These are phyloP conservation scores for Pollenia labialis DNA, from an alignment of 2,888 invertebrate species.

Conservation along the genomic window DNA sequence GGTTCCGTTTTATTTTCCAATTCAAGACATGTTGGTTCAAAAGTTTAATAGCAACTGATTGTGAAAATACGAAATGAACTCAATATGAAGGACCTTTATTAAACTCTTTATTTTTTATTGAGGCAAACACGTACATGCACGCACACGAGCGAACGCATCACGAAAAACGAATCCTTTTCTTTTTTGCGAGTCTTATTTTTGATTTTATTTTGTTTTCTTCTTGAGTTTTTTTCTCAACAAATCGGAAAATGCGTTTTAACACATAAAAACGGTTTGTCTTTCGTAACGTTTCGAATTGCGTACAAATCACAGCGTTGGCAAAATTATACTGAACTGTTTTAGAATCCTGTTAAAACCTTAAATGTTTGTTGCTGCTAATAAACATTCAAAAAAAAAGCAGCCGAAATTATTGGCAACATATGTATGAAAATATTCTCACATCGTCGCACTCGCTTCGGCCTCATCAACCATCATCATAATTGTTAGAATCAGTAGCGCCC, in stretches of 20 bases:
- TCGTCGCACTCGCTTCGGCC: slow-evolving; percentile 17
- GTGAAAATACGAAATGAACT: slow-evolving; percentile 62
- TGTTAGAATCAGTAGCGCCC: slow-evolving; percentile 32
- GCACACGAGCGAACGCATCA: slow-evolving; percentile 43
- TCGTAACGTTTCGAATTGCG: slow-evolving; percentile 66
- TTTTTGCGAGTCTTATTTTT: slow-evolving; percentile 14
- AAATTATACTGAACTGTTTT: slow-evolving; percentile 79
- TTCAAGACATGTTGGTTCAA: slow-evolving; percentile 60
- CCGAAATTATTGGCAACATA: slow-evolving; percentile 68
- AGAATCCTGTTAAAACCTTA: slow-evolving; percentile 79
- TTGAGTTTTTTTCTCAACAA: slow-evolving; percentile 3
- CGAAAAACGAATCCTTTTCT: slow-evolving; percentile 43
- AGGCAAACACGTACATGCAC: slow-evolving; percentile 24
- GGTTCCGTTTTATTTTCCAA: slow-evolving; percentile 35
- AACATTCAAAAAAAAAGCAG: neutral
- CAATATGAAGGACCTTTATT: slow-evolving; percentile 64
- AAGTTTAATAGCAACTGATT: slow-evolving; percentile 62
- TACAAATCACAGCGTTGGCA: slow-evolving; percentile 80
- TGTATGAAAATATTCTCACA: slow-evolving; percentile 47
- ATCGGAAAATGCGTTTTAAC: slow-evolving; percentile 49
- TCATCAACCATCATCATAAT: slow-evolving; percentile 48
- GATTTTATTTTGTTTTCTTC: neutral
- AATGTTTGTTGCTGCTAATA: slow-evolving; percentile 74
- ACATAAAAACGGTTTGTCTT: neutral
- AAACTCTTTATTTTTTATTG: slow-evolving; percentile 44